Base-by-base conservation (phyloP, 2,113 vertebrate species). In the Xiphophorus couchianus region DNA sequence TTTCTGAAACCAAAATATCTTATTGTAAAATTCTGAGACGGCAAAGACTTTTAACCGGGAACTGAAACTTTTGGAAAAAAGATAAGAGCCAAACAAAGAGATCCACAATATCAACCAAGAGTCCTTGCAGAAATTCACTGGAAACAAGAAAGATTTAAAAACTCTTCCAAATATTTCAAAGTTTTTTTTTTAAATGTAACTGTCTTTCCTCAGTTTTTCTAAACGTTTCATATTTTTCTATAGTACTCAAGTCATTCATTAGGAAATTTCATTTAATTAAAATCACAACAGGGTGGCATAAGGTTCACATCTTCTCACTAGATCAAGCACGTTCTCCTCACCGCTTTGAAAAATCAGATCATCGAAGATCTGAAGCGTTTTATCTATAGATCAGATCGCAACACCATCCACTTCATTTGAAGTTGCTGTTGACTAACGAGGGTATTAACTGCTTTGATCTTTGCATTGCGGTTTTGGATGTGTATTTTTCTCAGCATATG, bases 361-460 rank as follows among this genome's bases (percentile, higher is more conserved):
- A 37, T 12, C 29, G 3, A 29, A 31, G 11, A 44, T 62, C 39
- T 64, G 6, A 73, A 73, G 27, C 19, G 27, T 19, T 30, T 39
- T 15, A 48, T n/a, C 37, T 29, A 42, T 22, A 19, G 29, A 44
- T 30, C 14, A 27, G 58, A 73, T 42, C 61, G 64, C 54, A 54
- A 30, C 54, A 80, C 65, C 37, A 68, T 11, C 29, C 30, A 30
- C 22, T 61, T 72, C n/a, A 44, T 61, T 65, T 80, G 12, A 80
- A 27, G 67, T 12, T n/a, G 61, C 22, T 25, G 44, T 42, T 60
- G 62, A 65, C 48, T 42, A 63, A 69, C 33, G 15, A 76, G 19
- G 39, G 10, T 3, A 29, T 19, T 28, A 17, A 48, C 35, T 42
- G 64, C 73, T 75, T 67, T 66, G 51, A 66, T 75, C 31, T 62